Conservation (phyloP, 2,797 vertebrate genomes). For the Echiichthys vipera region DNA sequence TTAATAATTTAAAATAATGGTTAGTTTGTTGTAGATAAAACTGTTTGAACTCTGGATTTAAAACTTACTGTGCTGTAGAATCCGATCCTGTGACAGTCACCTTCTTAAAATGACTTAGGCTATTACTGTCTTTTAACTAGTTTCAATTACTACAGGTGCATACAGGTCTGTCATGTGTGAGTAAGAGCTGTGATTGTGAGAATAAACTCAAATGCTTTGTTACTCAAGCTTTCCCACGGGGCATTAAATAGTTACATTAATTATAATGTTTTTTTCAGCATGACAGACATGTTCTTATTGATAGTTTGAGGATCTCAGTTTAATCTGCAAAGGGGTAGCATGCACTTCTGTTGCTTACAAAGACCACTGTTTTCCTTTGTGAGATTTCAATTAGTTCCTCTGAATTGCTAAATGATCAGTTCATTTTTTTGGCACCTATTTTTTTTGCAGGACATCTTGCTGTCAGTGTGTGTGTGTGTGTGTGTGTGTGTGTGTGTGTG, state of each 20-base stretch:
- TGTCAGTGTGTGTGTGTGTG: slow-evolving; percentile 26
- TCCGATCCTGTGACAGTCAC: slow-evolving; percentile 16
- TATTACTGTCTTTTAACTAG: background rate
- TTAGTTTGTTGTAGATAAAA: background rate
- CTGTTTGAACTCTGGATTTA: background rate
- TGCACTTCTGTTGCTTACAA: slow-evolving; percentile 11
- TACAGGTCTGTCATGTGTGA: slow-evolving; percentile 2
- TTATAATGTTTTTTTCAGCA: slow-evolving; percentile 40
- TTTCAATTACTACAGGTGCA: too few species aligned
- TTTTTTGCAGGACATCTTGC: slow-evolving; percentile 40
- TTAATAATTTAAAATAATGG: background rate
- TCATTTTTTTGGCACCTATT: slow-evolving; percentile 45
- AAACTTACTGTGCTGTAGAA: background rate
- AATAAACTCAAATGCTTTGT: slow-evolving; percentile 32
- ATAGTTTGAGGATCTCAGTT: slow-evolving; percentile 27
- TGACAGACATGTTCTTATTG: slow-evolving; percentile 23
- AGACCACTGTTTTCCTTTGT: slow-evolving; percentile 30
- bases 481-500: slow-evolving; percentile 26
- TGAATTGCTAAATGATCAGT: slow-evolving; percentile 36
- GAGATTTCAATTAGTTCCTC: slow-evolving; percentile 27
- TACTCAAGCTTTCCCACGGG: slow-evolving; percentile 31
- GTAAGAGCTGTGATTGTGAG: background rate
- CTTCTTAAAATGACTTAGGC: slow-evolving; percentile 1
- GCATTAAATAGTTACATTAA: slow-evolving; percentile 39
- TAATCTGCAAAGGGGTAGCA: background rate